phyloP scores from a whole-genome alignment of 2,113 vertebrate species.

The Cyanoderma ruficeps region DNA sequence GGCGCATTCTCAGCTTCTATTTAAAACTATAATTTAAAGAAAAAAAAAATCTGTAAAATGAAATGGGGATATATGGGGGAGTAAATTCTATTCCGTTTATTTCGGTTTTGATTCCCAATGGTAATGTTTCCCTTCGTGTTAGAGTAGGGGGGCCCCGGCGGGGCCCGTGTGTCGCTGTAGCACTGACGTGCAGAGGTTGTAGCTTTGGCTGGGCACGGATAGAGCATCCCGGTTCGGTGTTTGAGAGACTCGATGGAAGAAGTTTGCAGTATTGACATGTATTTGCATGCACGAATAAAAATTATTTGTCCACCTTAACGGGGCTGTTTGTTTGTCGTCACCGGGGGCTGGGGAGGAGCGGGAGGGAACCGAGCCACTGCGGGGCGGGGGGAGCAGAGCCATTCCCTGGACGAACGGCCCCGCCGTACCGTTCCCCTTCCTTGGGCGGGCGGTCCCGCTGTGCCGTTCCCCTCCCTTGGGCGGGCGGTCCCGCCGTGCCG shows the following conservation, averaged over 20 bases:
- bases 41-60: slow-evolving; percentile 88
- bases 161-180: slow-evolving; percentile 81
- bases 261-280: slow-evolving; percentile 89
- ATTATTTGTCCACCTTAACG: slow-evolving; percentile 79
- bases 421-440: too few relatives aligned
- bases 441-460: too few relatives aligned
- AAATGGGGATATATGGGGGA: slow-evolving; percentile 86
- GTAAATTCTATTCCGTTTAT: slow-evolving; percentile 94
- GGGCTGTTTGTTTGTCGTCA: slow-evolving; percentile 1
- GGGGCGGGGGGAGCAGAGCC: background rate
- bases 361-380: background rate
- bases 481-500: background rate
- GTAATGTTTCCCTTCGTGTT: slow-evolving; percentile 90
- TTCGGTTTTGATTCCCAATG: slow-evolving; percentile 87
- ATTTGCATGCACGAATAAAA: slow-evolving; percentile 95
- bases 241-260: slow-evolving; percentile 81
- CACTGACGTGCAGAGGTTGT: slow-evolving; percentile 80
- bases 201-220: slow-evolving; percentile 83
- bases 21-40: slow-evolving; percentile 89
- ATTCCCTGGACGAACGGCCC: background rate
- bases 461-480: too few relatives aligned
- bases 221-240: slow-evolving; percentile 84
- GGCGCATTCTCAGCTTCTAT: slow-evolving; percentile 91
- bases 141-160: slow-evolving; percentile 75
- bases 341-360: background rate